Conservation (phyloP, 2,797 vertebrate genomes). For the Telmatherina bonti region DNA sequence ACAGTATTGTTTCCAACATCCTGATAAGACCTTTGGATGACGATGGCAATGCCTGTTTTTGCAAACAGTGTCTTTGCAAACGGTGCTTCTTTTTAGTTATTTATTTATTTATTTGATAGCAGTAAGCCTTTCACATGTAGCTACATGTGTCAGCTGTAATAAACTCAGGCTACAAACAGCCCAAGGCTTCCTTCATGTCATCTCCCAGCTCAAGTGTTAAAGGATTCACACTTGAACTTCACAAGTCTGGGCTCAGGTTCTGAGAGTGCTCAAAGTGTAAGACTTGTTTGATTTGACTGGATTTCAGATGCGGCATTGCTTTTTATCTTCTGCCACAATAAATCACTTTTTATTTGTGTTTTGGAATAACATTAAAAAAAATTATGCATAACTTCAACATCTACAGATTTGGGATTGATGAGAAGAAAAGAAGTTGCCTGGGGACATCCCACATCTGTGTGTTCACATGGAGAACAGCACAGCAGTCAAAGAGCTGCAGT, state of each 20-base stretch:
- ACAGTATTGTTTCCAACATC: conserved; percentile 7
- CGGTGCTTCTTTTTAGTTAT: conserved; percentile 6
- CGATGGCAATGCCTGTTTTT: conserved; percentile 7
- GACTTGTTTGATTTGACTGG: conserved; percentile 4
- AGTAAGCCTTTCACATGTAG: conserved; percentile 7
- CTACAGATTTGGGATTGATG: background rate
- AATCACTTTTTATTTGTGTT: conserved; percentile 3
- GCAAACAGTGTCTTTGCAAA: conserved; percentile 33
- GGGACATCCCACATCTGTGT: background rate
- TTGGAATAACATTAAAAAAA: conserved; percentile 3
- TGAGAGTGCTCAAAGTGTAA: background rate
- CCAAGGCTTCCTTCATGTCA: conserved; percentile 7
- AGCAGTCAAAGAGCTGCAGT: background rate
- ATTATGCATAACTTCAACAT: background rate
- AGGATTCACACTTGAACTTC: conserved; percentile 18
- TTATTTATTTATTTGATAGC: conserved; percentile 2
- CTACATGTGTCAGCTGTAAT: conserved; percentile 14
- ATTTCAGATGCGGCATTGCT: background rate
- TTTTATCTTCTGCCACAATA: background rate
- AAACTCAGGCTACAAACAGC: conserved; percentile 3
- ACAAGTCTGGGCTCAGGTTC: conserved; percentile 6
- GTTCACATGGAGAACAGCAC: conserved; percentile 7
- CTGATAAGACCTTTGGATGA: background rate
- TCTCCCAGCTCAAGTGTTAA: conserved; percentile 12
- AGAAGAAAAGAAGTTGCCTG: background rate